phyloP scores from a whole-genome alignment of 2,113 vertebrate genomes.

The Dasyprocta punctata region DNA sequence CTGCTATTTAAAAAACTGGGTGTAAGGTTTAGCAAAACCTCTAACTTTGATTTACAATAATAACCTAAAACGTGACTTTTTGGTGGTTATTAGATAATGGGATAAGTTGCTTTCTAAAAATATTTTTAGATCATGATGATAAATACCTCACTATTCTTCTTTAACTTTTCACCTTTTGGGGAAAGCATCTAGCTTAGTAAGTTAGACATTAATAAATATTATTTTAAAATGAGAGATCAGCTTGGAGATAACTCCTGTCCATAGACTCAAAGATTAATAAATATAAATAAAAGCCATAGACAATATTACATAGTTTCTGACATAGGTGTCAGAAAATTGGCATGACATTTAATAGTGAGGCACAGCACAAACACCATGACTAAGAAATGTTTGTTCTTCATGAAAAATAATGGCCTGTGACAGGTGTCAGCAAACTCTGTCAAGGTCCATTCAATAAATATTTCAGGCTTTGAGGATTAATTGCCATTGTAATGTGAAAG shows the following conservation, averaged over 20 bases:
- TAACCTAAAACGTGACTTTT: neutral
- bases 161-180: neutral
- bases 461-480: neutral
- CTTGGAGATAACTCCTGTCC: neutral
- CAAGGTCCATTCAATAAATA: neutral
- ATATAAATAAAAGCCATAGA: neutral
- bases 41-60: neutral
- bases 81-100: neutral
- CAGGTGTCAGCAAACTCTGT: neutral
- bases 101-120: neutral
- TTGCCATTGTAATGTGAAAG: neutral
- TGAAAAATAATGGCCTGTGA: neutral
- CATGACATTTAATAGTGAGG: neutral
- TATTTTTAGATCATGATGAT: neutral
- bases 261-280: neutral
- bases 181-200: neutral
- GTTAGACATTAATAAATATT: neutral
- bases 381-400: neutral
- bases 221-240: neutral
- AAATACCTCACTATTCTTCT: neutral
- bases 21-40: neutral
- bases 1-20: neutral
- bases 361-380: neutral
- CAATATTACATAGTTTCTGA: neutral
- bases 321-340: neutral